phyloP scores from a whole-genome alignment of 2,888 invertebrate genomes.

The Abscondita cerata region DNA sequence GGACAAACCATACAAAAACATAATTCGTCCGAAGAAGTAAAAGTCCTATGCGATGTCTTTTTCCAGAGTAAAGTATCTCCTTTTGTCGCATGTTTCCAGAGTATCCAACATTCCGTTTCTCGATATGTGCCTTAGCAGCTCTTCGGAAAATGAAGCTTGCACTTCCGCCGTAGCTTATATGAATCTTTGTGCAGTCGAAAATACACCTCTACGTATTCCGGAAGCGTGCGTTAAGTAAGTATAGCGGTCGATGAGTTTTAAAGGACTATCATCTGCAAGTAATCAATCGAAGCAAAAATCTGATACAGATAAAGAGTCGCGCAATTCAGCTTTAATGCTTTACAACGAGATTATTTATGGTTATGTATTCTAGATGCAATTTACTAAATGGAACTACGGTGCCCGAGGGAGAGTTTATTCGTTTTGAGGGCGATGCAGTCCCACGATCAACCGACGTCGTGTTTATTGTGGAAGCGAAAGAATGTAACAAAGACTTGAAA shows the following conservation, averaged over 20 bases:
- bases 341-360: slow-evolving; percentile 29
- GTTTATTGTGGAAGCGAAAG: slow-evolving; percentile 86
- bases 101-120: slow-evolving; percentile 70
- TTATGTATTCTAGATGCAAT: slow-evolving; percentile 65
- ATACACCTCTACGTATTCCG: slow-evolving; percentile 80
- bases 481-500: slow-evolving; percentile 77
- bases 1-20: slow-evolving; percentile 28
- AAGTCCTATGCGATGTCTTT: slow-evolving; percentile 67
- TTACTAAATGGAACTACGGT: slow-evolving; percentile 72
- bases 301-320: slow-evolving; percentile 18
- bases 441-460: slow-evolving; percentile 83
- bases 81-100: slow-evolving; percentile 72
- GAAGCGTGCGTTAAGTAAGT: slow-evolving; percentile 80
- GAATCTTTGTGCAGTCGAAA: slow-evolving; percentile 75
- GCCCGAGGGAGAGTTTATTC: slow-evolving; percentile 77
- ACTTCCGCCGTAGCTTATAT: slow-evolving; percentile 82
- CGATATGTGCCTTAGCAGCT: slow-evolving; percentile 68
- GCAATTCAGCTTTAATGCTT: slow-evolving; percentile 1
- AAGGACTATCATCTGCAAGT: slow-evolving; percentile 5
- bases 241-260: slow-evolving; percentile 4
- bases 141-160: slow-evolving; percentile 63
- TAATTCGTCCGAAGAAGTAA: slow-evolving; percentile 43
- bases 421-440: slow-evolving; percentile 65
- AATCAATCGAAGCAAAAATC: neutral
- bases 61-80: slow-evolving; percentile 73